phyloP scores from a whole-genome alignment of 2,113 vertebrate species.

The Actenoides hombroni region DNA sequence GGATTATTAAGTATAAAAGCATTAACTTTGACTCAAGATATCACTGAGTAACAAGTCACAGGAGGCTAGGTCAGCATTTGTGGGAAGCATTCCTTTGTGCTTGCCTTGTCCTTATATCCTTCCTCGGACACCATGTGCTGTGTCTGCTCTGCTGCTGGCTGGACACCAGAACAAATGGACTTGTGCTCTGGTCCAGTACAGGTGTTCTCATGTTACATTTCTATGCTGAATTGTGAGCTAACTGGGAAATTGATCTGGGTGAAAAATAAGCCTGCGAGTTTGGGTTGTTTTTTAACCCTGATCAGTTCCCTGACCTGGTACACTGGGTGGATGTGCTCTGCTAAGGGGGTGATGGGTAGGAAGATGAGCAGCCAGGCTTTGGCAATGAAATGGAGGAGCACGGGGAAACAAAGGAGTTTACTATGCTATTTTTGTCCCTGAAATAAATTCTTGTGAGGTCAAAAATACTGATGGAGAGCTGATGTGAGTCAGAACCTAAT shows the following conservation, averaged over 20 bases:
- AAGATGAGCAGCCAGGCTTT: background rate
- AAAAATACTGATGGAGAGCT: background rate
- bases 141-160: background rate
- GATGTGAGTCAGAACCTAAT: background rate
- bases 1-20: background rate
- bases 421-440: background rate
- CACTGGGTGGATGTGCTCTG: background rate
- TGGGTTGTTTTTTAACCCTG: background rate
- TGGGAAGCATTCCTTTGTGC: background rate
- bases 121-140: background rate
- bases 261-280: background rate
- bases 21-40: background rate
- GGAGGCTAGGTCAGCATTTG: background rate
- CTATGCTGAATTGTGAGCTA: background rate
- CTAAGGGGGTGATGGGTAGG: background rate
- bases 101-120: background rate
- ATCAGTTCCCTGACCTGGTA: background rate
- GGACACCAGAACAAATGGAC: background rate
- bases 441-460: background rate
- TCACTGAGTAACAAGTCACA: background rate
- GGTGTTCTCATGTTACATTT: background rate
- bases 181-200: background rate
- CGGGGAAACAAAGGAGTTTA: background rate
- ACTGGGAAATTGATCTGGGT: background rate
- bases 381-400: background rate